Percentiles rank a stretch among this genome's conserved stretches.
Conservation (phyloP, 2,888 invertebrate species). For the Bruchidius siliquastri region DNA sequence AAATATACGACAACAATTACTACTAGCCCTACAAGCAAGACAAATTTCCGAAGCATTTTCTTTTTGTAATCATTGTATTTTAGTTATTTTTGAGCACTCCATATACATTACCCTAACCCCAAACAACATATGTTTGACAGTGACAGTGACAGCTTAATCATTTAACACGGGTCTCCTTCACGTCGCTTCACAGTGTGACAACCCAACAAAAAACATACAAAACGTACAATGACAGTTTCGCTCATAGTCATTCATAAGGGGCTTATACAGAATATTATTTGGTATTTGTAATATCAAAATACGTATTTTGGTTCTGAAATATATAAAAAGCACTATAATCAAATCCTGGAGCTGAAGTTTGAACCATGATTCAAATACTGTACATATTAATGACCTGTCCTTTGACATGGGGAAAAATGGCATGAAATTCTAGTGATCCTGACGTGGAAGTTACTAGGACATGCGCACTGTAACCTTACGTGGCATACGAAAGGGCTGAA, state of each 20-base stretch:
- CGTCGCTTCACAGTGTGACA: too few species aligned
- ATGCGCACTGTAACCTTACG: slow-evolving; percentile 58
- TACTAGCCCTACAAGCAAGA: slow-evolving; percentile 23
- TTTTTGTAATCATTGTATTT: slow-evolving; percentile 12
- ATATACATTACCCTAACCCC: not conserved
- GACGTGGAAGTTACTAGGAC: slow-evolving; percentile 50
- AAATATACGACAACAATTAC: slow-evolving; percentile 36
- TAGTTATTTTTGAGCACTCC: slow-evolving; percentile 8
- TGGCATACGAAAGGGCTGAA: slow-evolving; percentile 50
- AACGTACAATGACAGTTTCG: too few species aligned
- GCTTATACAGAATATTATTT: too few species aligned
- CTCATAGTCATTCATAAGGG: too few species aligned
- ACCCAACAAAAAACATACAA: too few species aligned
- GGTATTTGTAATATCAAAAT: too few species aligned
- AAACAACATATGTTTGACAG: not conserved
- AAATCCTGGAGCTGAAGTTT: too few species aligned
- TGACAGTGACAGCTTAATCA: too few species aligned
- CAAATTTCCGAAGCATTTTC: slow-evolving; percentile 26
- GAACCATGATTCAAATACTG: too few species aligned
- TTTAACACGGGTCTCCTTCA: too few species aligned
- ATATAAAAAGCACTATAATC: too few species aligned
- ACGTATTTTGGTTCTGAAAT: too few species aligned
- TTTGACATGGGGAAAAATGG: slow-evolving; percentile 11
- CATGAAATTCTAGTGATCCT: slow-evolving; percentile 32
- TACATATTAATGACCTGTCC: not conserved